These are phyloP conservation scores for Antigone vipio DNA, from an alignment of 2,113 vertebrate genomes.

Conservation along the genomic window DNA sequence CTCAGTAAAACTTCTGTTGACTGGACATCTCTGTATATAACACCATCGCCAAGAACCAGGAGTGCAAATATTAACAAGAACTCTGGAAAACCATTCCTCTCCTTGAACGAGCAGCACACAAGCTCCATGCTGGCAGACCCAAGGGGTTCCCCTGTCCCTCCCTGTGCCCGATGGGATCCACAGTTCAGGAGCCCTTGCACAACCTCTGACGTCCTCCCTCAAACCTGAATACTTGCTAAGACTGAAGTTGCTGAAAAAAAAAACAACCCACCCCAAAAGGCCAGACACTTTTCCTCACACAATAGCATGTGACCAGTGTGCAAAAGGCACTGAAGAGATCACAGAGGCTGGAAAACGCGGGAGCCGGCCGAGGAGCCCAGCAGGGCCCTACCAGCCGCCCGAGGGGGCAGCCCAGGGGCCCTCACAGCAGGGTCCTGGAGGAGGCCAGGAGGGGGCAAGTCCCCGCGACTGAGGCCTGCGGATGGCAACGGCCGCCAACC, in stretches of 20 bases:
- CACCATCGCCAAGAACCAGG: background rate
- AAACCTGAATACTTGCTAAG: background rate
- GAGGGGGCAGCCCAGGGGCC: background rate
- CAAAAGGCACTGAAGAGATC: no score
- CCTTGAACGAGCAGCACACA: fast-evolving
- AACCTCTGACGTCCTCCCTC: background rate
- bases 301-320: fast-evolving
- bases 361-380: no score
- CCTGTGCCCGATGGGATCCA: background rate
- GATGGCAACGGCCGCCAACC: no score
- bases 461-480: background rate
- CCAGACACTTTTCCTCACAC: background rate
- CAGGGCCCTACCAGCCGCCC: background rate
- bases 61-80: background rate
- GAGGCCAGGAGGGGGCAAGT: no score
- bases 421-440: no score
- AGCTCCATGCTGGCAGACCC: background rate
- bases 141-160: no score
- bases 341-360: no score
- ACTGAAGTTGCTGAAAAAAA: background rate
- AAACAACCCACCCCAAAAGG: background rate
- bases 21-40: background rate
- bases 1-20: fast-evolving
- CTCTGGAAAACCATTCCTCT: background rate
- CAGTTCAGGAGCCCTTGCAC: background rate